These are phyloP conservation scores for Mixornis gularis DNA, from an alignment of 2,113 vertebrate species.

Conservation along the genomic window DNA sequence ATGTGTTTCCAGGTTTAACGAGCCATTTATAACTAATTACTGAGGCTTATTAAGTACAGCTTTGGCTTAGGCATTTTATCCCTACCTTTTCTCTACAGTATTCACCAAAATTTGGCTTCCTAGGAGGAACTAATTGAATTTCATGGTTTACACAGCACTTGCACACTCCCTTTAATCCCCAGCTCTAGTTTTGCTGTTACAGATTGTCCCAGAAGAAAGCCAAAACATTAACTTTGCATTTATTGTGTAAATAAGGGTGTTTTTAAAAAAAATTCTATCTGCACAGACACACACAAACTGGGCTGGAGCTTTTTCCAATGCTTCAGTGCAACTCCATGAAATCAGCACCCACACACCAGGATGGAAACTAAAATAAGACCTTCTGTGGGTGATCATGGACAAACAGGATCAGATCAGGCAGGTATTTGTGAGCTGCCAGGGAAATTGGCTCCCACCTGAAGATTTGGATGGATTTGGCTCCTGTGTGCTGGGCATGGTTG, in stretches of 20 bases:
- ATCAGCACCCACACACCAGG: background rate
- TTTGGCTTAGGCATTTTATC: constrained; percentile 63
- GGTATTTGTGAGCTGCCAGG: background rate
- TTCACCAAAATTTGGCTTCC: constrained; percentile 71
- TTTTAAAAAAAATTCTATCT: constrained; percentile 45
- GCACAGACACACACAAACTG: background rate
- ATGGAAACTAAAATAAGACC: background rate
- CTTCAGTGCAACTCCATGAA: constrained; percentile 3
- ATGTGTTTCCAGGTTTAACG: constrained; percentile 43
- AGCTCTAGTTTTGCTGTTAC: constrained; percentile 42
- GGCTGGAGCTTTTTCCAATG: constrained; percentile 19
- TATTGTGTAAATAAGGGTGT: constrained; percentile 40
- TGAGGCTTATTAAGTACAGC: constrained; percentile 64
- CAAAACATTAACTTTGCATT: constrained; percentile 59
- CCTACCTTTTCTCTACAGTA: constrained; percentile 67
- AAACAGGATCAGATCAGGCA: background rate
- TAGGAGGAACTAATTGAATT: constrained; percentile 72
- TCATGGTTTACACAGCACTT: constrained; percentile 66
- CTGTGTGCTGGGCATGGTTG: background rate
- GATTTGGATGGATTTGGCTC: background rate
- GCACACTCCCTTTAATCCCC: constrained; percentile 64
- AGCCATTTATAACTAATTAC: constrained; percentile 67
- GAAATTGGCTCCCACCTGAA: background rate
- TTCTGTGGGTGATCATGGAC: background rate
- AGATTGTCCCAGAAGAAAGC: constrained; percentile 62